phyloP scores from a whole-genome alignment of 2,888 invertebrate species.

The Trissolcus japonicus region DNA sequence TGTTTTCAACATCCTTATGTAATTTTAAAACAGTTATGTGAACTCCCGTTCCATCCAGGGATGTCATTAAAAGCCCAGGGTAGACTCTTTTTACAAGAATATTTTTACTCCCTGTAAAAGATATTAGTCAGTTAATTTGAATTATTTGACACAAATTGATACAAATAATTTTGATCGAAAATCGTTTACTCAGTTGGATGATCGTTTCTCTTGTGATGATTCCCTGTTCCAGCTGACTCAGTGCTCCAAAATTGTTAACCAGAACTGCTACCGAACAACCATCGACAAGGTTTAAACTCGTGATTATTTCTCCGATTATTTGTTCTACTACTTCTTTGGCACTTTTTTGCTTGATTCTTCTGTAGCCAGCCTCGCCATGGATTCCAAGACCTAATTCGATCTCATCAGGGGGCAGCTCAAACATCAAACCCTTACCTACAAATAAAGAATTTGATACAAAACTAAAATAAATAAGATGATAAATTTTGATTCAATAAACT shows the following conservation, averaged over 20 bases:
- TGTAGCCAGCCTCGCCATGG: slow-evolving; percentile 79
- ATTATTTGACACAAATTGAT: neutral
- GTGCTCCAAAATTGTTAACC: slow-evolving; percentile 87
- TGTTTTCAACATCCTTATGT: slow-evolving; percentile 72
- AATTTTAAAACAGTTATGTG: slow-evolving; percentile 84
- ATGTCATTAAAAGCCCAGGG: slow-evolving; percentile 82
- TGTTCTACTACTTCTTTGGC: slow-evolving; percentile 77
- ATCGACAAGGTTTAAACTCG: slow-evolving; percentile 60
- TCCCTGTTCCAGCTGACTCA: slow-evolving; percentile 86
- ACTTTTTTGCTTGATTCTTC: slow-evolving; percentile 74
- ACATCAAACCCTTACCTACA: slow-evolving; percentile 77
- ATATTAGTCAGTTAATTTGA: neutral
- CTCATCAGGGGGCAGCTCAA: slow-evolving; percentile 80
- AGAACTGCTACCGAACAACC: slow-evolving; percentile 80
- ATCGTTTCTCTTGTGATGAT: slow-evolving; percentile 83
- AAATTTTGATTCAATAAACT: too few relatives aligned
- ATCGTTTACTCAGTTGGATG: slow-evolving; percentile 79
- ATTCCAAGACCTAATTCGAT: slow-evolving; percentile 83
- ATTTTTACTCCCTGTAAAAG: slow-evolving; percentile 61
- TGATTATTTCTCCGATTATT: slow-evolving; percentile 74
- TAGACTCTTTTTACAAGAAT: slow-evolving; percentile 67
- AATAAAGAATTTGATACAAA: too few relatives aligned
- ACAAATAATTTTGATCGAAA: neutral
- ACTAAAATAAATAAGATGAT: too few relatives aligned
- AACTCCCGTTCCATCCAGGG: slow-evolving; percentile 87